A percentile compares a stretch with the other conserved stretches of the same genome.
Evolutionary conservation across 2,797 vertebrate genomes (phyloP).

Genomic region (Trematomus bernacchii): DNA sequence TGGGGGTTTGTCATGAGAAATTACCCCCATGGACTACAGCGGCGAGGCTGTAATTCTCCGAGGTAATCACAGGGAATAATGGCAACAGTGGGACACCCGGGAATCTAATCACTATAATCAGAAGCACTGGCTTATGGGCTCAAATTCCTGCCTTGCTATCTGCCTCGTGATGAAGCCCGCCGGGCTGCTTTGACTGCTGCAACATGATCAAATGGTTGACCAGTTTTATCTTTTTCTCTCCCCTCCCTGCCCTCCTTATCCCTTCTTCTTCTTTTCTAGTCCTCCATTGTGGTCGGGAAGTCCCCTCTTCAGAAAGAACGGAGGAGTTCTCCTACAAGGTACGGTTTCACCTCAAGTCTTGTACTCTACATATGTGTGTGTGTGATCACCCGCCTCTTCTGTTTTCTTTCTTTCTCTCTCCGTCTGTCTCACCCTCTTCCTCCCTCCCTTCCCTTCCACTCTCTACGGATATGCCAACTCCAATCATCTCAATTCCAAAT

Average conservation of each 20-base stretch:
- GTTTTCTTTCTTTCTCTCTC: slow-evolving; percentile 2
- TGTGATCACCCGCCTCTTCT: slow-evolving; percentile 27
- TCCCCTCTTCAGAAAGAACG: slow-evolving; percentile 96
- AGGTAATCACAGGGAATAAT: slow-evolving; percentile 85
- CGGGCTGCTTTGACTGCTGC: slow-evolving; percentile 78
- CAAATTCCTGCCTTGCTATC: slow-evolving; percentile 76
- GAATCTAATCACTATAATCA: slow-evolving; percentile 87
- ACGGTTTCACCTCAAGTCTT: slow-evolving; percentile 67
- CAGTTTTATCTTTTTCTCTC: slow-evolving; percentile 53
- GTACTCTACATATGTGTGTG: slow-evolving; percentile 40
- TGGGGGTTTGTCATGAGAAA: slow-evolving; percentile 80
- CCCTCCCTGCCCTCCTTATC: slow-evolving; percentile 8
- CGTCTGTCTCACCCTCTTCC: too few relatives aligned
- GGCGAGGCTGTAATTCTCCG: slow-evolving; percentile 82
- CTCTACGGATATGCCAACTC: slow-evolving; percentile 71
- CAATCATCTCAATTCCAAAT: slow-evolving; percentile 81
- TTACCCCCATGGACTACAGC: slow-evolving; percentile 77
- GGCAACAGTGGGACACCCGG: slow-evolving; percentile 83
- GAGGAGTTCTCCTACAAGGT: slow-evolving; percentile 95
- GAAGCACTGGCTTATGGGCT: slow-evolving; percentile 86
- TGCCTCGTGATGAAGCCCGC: slow-evolving; percentile 66
- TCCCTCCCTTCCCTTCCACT: background rate
- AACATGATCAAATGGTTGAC: slow-evolving; percentile 77
- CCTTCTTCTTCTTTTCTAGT: slow-evolving; percentile 81
- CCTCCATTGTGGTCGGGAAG: slow-evolving; percentile 96